Base-by-base conservation (phyloP, 2,113 vertebrate species). In the Syngnathus typhle region DNA sequence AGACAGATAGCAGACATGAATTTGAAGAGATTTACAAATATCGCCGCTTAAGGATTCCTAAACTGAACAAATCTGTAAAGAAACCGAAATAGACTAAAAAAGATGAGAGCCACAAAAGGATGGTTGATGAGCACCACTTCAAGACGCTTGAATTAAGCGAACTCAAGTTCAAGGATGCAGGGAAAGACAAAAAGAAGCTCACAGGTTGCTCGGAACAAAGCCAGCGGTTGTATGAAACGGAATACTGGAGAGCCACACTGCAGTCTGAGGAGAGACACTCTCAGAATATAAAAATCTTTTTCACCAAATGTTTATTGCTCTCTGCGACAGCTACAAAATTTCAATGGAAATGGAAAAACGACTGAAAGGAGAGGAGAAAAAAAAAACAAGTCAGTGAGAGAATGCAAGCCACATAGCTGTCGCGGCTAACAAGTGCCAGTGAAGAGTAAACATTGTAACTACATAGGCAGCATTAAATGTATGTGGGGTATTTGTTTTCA, bases 391-490 rank as follows among this genome's bases (percentile, higher is more conserved):
- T 70, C 59, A 46, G 27, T 64, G 19, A 39, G 37, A 60, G 51
- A 54, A 60, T 67, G 70, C 64, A 19, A 62, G 65, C 67, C 63
- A 75, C 77, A 75, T 69, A 70, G 66, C 67, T 55, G 74, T 82
- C 81, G 78, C 6, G 77, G 84, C 83, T 79, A 81, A 87, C 64
- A 23, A 11, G 70, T 61, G 73, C 70, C 76, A 58, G 32, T 47
- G 67, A 56, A 70, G 60, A 79, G 79, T 81, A 77, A 88, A 87
- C 80, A 77, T 64, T 59, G 36, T 46, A 46, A 21, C 49, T 52
- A 3, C 49, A 52, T 7, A 52, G 19, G 49, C 49, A 52, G 49
- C 3, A n/a, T 10, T 9, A 52, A 39, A 69, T 72, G 65, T 61
- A 68, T 41, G 9, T 1, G 60, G 59, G 70, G 73, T 77, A 82